Evolutionary conservation across 2,797 vertebrate genomes (phyloP).

Genomic region (Lycodopsis pacificus): DNA sequence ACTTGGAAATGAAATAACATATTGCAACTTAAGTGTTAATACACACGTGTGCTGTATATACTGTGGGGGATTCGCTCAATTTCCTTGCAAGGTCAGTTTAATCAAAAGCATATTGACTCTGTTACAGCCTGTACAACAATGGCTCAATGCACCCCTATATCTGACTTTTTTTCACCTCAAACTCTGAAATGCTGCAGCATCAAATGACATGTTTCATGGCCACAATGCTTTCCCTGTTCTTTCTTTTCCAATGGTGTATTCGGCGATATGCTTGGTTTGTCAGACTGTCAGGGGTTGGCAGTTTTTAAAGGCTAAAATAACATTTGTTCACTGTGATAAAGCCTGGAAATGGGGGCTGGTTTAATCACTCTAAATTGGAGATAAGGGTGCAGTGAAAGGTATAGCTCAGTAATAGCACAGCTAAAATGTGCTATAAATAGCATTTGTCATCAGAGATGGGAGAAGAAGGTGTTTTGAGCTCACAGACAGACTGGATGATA

Average conservation of each 20-base stretch:
- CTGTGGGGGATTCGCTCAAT: background rate
- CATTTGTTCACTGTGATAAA: slow-evolving; percentile 55
- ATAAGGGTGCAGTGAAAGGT: slow-evolving; percentile 79
- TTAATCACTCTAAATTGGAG: slow-evolving; percentile 72
- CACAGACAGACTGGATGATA: slow-evolving; percentile 64
- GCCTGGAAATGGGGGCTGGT: slow-evolving; percentile 60
- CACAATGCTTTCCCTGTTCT: slow-evolving; percentile 50
- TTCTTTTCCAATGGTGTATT: slow-evolving; percentile 30
- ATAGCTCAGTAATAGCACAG: slow-evolving; percentile 66
- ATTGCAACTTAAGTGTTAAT: background rate
- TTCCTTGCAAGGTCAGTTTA: slow-evolving; percentile 32
- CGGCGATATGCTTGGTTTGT: slow-evolving; percentile 54
- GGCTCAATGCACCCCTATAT: slow-evolving; percentile 36
- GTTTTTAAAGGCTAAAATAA: slow-evolving; percentile 64
- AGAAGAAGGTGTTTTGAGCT: slow-evolving; percentile 77
- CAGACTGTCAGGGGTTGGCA: slow-evolving; percentile 51
- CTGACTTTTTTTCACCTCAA: slow-evolving; percentile 18
- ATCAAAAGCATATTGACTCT: slow-evolving; percentile 44
- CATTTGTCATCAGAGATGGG: slow-evolving; percentile 77
- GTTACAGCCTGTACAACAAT: slow-evolving; percentile 24
- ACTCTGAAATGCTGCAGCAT: slow-evolving; percentile 29
- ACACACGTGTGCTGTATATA: background rate
- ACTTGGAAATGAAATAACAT: background rate
- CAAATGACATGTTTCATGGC: slow-evolving; percentile 45
- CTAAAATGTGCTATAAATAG: slow-evolving; percentile 82